Conservation (phyloP, 2,888 invertebrate species). For the Apotomis turbidana region DNA sequence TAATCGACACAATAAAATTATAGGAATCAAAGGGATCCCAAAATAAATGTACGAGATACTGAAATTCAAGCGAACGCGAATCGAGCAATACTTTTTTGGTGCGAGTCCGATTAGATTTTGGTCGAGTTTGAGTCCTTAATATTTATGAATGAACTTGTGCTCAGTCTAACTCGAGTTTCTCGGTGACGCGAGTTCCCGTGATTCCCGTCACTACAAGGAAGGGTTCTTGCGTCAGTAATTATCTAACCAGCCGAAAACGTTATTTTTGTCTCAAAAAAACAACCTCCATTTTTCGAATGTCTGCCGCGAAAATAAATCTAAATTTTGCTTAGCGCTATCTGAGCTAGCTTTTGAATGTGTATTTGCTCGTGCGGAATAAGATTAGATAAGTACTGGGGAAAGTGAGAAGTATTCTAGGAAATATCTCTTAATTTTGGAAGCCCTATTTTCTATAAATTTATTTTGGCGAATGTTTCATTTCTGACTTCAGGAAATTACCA, state of each 20-base stretch:
- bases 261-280: conserved; percentile 32
- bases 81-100: too few relatives aligned
- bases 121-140: not conserved
- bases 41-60: too few relatives aligned
- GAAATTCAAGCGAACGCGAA: too few relatives aligned
- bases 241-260: conserved; percentile 17
- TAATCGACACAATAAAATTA: too few relatives aligned
- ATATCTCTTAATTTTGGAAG: not conserved
- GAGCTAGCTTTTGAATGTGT: not conserved
- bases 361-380: not conserved
- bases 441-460: too few relatives aligned
- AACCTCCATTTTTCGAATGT: conserved; percentile 16
- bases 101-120: too few relatives aligned
- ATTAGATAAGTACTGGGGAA: not conserved
- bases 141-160: not conserved
- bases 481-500: too few relatives aligned
- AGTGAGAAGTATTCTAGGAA: not conserved
- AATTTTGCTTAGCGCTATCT: not conserved
- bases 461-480: too few relatives aligned
- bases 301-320: not conserved
- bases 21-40: too few relatives aligned
- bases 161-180: not conserved
- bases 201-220: not conserved
- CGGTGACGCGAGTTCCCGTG: not conserved
- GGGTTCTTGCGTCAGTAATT: conserved; percentile 15